Conservation (phyloP, 2,797 vertebrate genomes). For the Malurus leucopterus region DNA sequence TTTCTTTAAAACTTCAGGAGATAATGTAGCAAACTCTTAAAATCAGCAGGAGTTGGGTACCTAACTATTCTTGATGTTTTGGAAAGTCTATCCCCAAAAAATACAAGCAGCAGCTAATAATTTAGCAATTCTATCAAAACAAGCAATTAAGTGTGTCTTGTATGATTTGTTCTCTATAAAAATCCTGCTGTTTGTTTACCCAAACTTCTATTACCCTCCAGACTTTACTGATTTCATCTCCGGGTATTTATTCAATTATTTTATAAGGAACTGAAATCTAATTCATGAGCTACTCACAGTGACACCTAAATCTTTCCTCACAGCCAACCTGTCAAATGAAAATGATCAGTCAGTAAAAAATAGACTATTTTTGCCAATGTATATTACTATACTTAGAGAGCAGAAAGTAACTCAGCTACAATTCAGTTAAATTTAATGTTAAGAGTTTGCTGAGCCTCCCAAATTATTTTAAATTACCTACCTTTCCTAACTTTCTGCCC, state of each 20-base stretch:
- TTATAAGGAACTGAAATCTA: conserved; percentile 35
- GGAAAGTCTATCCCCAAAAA: conserved; percentile 10
- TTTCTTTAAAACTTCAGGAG: conserved; percentile 50
- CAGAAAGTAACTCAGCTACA: background rate
- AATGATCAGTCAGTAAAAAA: conserved; percentile 3
- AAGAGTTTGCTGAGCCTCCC: background rate
- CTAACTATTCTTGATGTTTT: background rate
- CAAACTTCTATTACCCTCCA: conserved; percentile 47
- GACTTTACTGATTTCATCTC: conserved; percentile 58
- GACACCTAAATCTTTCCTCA: conserved; percentile 29
- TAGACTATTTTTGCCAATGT: background rate
- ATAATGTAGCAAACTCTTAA: conserved; percentile 34
- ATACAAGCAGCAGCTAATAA: conserved; percentile 30
- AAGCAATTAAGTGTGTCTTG: conserved; percentile 59
- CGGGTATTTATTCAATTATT: conserved; percentile 48
- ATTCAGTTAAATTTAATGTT: background rate
- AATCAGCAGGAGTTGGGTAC: background rate
- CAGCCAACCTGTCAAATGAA: background rate
- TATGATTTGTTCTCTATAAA: conserved; percentile 63
- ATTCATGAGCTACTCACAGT: conserved; percentile 12
- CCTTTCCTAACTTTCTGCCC: background rate
- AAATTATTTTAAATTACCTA: background rate
- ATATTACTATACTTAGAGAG: background rate
- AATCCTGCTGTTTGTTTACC: conserved; percentile 55
- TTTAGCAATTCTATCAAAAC: conserved; percentile 63